Percentiles rank a stretch among this genome's conserved stretches.
Evolutionary conservation across 2,797 vertebrate species (phyloP).

Genomic region (Lepus oiostolus): DNA sequence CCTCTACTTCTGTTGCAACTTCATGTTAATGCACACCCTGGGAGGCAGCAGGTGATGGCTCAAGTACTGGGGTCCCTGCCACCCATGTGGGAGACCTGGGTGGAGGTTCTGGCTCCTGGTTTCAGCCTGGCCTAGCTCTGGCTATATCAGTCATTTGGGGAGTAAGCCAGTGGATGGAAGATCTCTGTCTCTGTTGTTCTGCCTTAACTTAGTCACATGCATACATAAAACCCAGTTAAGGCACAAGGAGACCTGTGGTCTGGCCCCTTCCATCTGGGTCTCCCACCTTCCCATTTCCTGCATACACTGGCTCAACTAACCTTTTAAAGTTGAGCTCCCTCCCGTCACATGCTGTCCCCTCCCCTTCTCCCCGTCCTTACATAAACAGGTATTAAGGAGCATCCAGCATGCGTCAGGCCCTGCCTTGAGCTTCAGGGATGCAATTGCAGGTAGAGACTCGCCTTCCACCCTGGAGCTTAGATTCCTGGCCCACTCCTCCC

Average conservation of each 20-base stretch:
- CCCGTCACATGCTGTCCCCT: background rate
- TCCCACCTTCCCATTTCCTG: background rate
- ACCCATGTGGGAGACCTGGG: too few relatives aligned
- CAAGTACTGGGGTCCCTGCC: too few relatives aligned
- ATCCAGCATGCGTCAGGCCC: background rate
- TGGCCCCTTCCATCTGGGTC: background rate
- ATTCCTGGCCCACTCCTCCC: background rate
- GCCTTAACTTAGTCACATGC: too few relatives aligned
- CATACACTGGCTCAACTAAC: background rate
- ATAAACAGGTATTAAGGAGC: background rate
- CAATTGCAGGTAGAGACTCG: background rate
- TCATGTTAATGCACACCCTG: too few relatives aligned
- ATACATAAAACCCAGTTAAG: too few relatives aligned
- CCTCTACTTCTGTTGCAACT: too few relatives aligned
- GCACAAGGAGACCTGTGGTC: background rate
- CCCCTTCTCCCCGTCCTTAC: background rate
- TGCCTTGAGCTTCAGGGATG: background rate
- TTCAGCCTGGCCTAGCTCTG: too few relatives aligned
- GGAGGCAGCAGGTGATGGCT: too few relatives aligned
- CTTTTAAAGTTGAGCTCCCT: slow-evolving; percentile 14
- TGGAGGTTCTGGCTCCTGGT: too few relatives aligned
- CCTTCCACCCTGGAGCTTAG: background rate
- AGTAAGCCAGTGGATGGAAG: too few relatives aligned
- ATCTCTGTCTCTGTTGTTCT: too few relatives aligned
- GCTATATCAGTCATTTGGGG: too few relatives aligned